phyloP scores from a whole-genome alignment of 1,140 invertebrate species.

The Saccostrea echinata region DNA sequence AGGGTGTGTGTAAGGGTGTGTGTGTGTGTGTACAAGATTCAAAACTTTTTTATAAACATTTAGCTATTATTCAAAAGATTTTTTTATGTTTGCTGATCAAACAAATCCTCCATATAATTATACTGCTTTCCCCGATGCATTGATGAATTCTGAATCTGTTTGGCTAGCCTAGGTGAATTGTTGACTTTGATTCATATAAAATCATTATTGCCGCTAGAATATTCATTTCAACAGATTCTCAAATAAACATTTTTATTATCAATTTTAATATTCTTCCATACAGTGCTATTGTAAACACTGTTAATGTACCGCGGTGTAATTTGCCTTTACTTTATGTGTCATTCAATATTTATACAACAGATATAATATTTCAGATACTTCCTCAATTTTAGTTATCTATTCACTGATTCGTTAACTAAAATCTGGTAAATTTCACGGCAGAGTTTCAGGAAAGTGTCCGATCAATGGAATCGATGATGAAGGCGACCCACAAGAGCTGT shows the following conservation, averaged over 20 bases:
- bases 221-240: neutral
- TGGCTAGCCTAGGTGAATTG: neutral
- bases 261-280: neutral
- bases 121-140: neutral
- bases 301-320: no score
- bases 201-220: neutral
- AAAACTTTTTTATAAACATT: no score
- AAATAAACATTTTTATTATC: conserved; percentile 19
- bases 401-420: neutral
- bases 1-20: no score
- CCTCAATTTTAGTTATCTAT: neutral
- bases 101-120: neutral
- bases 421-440: neutral
- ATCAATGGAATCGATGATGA: conserved; percentile 25
- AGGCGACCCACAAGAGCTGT: neutral
- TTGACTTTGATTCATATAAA: conserved; percentile 21
- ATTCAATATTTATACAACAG: neutral
- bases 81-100: no score
- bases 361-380: neutral
- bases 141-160: neutral
- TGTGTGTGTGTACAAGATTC: no score
- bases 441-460: conserved; percentile 5
- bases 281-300: neutral
- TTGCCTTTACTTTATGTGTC: neutral
- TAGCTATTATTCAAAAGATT: no score